Percentiles rank a stretch among this genome's conserved stretches.
These are phyloP conservation scores for Melieria omissa DNA, from an alignment of 2,888 invertebrate genomes.

Conservation along the genomic window DNA sequence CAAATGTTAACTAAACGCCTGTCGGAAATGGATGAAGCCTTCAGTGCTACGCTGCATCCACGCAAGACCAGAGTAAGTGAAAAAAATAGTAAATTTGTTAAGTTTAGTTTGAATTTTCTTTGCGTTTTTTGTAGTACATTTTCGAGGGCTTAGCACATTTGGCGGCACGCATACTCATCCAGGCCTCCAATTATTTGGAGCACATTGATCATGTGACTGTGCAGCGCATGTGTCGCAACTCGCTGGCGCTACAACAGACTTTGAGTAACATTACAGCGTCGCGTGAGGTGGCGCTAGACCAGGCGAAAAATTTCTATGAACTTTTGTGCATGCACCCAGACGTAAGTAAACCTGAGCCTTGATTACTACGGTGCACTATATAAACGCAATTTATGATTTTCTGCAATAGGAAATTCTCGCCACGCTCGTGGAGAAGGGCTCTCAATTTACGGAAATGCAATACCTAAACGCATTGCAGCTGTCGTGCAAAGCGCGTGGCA, in stretches of 20 bases:
- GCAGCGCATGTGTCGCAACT: slow-evolving; percentile 86
- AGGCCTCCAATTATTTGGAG: slow-evolving; percentile 81
- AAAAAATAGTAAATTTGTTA: not conserved
- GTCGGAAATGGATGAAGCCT: slow-evolving; percentile 80
- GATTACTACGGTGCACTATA: slow-evolving; percentile 7
- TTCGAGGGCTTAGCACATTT: slow-evolving; percentile 88
- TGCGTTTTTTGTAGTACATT: slow-evolving; percentile 75
- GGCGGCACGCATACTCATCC: slow-evolving; percentile 82
- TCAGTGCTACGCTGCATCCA: slow-evolving; percentile 79
- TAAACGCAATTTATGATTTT: slow-evolving; percentile 34
- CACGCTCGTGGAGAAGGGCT: slow-evolving; percentile 85
- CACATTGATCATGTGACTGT: slow-evolving; percentile 84
- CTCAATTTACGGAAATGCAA: slow-evolving; percentile 88
- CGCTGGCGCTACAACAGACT: slow-evolving; percentile 86
- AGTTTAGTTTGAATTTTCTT: slow-evolving; percentile 9
- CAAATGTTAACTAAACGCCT: slow-evolving; percentile 82
- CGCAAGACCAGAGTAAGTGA: slow-evolving; percentile 77
- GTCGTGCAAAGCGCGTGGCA: slow-evolving; percentile 73
- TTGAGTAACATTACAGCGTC: slow-evolving; percentile 86
- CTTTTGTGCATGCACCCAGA: slow-evolving; percentile 85
- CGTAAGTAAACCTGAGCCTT: slow-evolving; percentile 67
- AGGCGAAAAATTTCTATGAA: slow-evolving; percentile 89
- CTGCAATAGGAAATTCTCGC: slow-evolving; percentile 81
- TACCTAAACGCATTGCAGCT: slow-evolving; percentile 87
- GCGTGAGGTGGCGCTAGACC: slow-evolving; percentile 85